A percentile compares a stretch with the other conserved stretches of the same genome.
Evolutionary conservation across 2,888 invertebrate genomes (phyloP).

Genomic region (Drosophila mercatorum): DNA sequence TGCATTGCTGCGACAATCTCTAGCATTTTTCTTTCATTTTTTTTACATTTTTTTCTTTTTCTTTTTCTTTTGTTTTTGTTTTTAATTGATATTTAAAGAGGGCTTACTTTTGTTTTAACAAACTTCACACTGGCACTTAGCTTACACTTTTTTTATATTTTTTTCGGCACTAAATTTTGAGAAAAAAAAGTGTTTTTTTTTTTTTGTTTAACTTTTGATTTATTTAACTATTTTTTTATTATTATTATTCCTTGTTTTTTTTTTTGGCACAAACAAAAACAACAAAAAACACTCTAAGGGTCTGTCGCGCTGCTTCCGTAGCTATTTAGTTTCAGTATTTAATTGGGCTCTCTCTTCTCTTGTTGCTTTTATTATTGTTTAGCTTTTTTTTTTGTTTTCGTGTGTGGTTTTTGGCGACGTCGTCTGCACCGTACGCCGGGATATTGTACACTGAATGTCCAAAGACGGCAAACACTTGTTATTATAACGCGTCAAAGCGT

Average conservation of each 20-base stretch:
- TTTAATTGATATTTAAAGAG: neutral
- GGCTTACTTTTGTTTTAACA: slow-evolving; percentile 27
- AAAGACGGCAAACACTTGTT: slow-evolving; percentile 82
- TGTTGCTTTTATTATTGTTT: neutral
- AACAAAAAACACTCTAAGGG: slow-evolving; percentile 55
- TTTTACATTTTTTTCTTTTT: neutral
- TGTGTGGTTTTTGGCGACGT: slow-evolving; percentile 37
- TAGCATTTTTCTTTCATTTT: slow-evolving; percentile 15
- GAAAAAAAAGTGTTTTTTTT: neutral
- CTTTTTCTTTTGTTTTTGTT: slow-evolving; percentile 16
- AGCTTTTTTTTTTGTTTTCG: neutral
- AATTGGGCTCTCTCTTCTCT: slow-evolving; percentile 17
- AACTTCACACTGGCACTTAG: slow-evolving; percentile 25
- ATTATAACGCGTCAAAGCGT: slow-evolving; percentile 82
- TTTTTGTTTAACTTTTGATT: neutral
- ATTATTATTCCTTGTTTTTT: neutral
- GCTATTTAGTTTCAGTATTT: slow-evolving; percentile 18
- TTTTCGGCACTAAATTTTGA: slow-evolving; percentile 13
- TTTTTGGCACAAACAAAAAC: slow-evolving; percentile 52
- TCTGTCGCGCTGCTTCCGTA: slow-evolving; percentile 25
- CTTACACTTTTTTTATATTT: slow-evolving; percentile 4
- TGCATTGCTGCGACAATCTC: slow-evolving; percentile 16
- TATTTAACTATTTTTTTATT: slow-evolving; percentile 4
- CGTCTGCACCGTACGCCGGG: slow-evolving; percentile 83
- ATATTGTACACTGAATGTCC: slow-evolving; percentile 83